phyloP scores from a whole-genome alignment of 2,797 vertebrate species.

The Melanotaenia parkinsoni region DNA sequence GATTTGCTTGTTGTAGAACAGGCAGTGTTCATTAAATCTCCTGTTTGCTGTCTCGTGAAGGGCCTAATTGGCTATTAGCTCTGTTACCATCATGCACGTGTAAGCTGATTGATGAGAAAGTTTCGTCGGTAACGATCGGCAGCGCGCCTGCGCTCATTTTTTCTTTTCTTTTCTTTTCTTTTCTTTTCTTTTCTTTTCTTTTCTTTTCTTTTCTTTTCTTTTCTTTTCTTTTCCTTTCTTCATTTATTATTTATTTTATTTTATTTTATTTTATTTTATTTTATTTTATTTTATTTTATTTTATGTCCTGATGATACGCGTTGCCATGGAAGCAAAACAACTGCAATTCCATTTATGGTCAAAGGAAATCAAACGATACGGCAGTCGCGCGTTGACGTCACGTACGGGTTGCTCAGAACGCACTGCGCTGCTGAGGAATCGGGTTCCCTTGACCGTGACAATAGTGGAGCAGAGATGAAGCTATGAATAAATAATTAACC shows the following conservation, averaged over 20 bases:
- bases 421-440: slow-evolving; percentile 71
- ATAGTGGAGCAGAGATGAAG: slow-evolving; percentile 45
- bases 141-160: neutral
- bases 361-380: slow-evolving; percentile 73
- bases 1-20: neutral
- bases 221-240: neutral
- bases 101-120: slow-evolving; percentile 20
- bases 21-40: slow-evolving; percentile 1
- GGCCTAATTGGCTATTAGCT: neutral
- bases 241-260: slow-evolving; percentile 54
- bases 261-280: slow-evolving; percentile 35
- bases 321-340: slow-evolving; percentile 82
- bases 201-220: neutral
- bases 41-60: slow-evolving; percentile 35
- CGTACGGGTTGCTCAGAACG: slow-evolving; percentile 41
- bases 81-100: slow-evolving; percentile 30
- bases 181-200: no score
- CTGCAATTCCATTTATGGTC: slow-evolving; percentile 85
- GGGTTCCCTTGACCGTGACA: slow-evolving; percentile 75
- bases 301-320: slow-evolving; percentile 48
- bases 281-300: slow-evolving; percentile 55
- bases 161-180: slow-evolving; percentile 10
- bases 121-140: slow-evolving; percentile 12
- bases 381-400: slow-evolving; percentile 77
- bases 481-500: slow-evolving; percentile 71